Percentiles rank a stretch among this genome's conserved stretches.
phyloP scores from a whole-genome alignment of 2,888 invertebrate genomes.

The Cerceris rybyensis region DNA sequence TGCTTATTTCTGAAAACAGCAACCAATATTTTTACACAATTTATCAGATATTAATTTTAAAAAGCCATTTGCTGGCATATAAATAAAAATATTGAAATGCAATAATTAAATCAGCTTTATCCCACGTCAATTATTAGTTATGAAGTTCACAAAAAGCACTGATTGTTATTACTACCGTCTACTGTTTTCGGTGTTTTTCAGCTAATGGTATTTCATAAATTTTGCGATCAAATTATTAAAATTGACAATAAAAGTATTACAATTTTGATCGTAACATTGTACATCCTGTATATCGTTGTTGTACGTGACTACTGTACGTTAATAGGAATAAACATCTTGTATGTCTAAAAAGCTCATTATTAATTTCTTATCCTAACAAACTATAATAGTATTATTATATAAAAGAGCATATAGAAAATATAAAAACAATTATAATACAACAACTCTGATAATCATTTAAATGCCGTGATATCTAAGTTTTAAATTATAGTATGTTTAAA shows the following conservation, averaged over 20 bases:
- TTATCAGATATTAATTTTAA: neutral
- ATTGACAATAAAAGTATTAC: constrained; percentile 32
- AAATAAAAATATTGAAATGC: too few relatives aligned
- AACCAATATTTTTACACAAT: neutral
- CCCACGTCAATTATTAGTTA: neutral
- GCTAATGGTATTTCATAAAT: neutral
- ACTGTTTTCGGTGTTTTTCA: neutral
- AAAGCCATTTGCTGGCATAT: neutral
- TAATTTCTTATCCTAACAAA: neutral
- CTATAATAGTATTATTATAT: too few relatives aligned
- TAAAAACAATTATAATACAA: too few relatives aligned
- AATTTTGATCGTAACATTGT: constrained; percentile 1
- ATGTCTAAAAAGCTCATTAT: constrained; percentile 30
- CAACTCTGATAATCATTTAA: too few relatives aligned
- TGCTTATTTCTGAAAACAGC: too few relatives aligned
- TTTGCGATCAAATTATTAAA: constrained; percentile 13
- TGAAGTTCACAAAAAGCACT: neutral
- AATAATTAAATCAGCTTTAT: too few relatives aligned
- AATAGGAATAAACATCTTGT: constrained; percentile 58
- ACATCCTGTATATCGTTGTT: constrained; percentile 22
- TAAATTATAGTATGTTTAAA: too few relatives aligned
- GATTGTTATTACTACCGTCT: constrained; percentile 4
- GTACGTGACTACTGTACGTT: constrained; percentile 21
- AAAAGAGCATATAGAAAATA: too few relatives aligned
- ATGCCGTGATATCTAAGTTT: too few relatives aligned